phyloP scores from a whole-genome alignment of 1,140 invertebrate genomes.

The Meteorus sp. region DNA sequence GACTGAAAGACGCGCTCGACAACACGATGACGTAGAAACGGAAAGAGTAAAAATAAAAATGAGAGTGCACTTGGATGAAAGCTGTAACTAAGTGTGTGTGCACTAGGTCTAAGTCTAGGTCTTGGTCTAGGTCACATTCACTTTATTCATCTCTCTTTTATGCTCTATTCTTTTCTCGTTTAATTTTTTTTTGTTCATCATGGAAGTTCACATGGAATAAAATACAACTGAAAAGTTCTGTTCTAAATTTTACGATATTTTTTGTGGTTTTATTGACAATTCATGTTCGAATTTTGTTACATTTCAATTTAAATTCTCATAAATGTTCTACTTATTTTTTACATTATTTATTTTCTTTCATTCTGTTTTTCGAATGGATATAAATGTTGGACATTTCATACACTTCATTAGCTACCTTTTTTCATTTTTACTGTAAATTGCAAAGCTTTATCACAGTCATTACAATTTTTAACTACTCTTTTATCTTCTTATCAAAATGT shows the following conservation, averaged over 20 bases:
- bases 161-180: slow-evolving; percentile 21
- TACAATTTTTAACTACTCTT: too few species aligned
- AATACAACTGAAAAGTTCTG: background rate
- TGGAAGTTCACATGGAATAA: background rate
- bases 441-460: too few species aligned
- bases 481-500: too few species aligned
- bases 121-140: slow-evolving; percentile 24
- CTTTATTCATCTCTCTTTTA: slow-evolving; percentile 15
- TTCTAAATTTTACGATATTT: background rate
- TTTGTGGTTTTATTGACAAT: too few species aligned
- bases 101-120: slow-evolving; percentile 54
- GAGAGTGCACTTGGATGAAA: slow-evolving; percentile 9
- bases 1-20: background rate
- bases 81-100: slow-evolving; percentile 23
- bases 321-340: too few species aligned
- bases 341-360: too few species aligned
- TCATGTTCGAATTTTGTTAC: too few species aligned
- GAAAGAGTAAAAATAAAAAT: slow-evolving; percentile 17
- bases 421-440: too few species aligned
- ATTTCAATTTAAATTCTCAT: too few species aligned
- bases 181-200: slow-evolving; percentile 16
- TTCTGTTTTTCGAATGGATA: too few species aligned
- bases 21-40: slow-evolving; percentile 1
- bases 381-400: too few species aligned
- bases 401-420: too few species aligned